Conservation (phyloP, 2,888 invertebrate species). For the Didymodactylos carnosus region DNA sequence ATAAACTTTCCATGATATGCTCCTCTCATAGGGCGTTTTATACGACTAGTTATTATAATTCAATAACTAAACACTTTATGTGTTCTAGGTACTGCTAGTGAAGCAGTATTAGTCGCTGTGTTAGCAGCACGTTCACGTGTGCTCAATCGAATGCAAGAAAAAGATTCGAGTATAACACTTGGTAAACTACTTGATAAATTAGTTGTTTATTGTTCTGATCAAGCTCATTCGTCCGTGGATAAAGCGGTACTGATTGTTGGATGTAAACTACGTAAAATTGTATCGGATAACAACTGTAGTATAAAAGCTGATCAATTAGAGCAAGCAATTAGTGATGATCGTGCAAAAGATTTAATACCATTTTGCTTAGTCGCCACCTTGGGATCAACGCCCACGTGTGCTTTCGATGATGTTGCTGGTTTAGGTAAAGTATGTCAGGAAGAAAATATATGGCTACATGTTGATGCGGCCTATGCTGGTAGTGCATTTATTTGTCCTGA, state of each 20-base stretch:
- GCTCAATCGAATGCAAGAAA: constrained; percentile 40
- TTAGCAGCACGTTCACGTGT: constrained; percentile 54
- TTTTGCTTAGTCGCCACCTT: constrained; percentile 48
- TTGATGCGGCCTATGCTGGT: constrained; percentile 94
- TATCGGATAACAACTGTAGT: constrained; percentile 47
- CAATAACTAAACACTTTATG: background rate
- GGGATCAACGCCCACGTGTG: constrained; percentile 87
- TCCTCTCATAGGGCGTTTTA: too few species aligned
- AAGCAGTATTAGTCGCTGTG: constrained; percentile 61
- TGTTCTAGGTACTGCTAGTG: constrained; percentile 60
- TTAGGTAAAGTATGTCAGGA: constrained; percentile 42
- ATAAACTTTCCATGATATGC: background rate
- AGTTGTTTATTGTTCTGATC: constrained; percentile 54
- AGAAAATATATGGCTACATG: constrained; percentile 77
- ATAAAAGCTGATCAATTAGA: constrained; percentile 45
- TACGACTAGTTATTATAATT: too few species aligned
- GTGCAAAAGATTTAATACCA: constrained; percentile 28
- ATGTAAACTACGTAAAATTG: constrained; percentile 52
- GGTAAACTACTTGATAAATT: constrained; percentile 43
- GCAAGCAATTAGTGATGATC: constrained; percentile 26
- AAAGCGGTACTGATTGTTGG: constrained; percentile 39
- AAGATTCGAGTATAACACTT: constrained; percentile 42
- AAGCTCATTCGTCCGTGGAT: constrained; percentile 23
- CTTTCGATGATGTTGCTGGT: constrained; percentile 68
- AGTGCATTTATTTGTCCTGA: constrained; percentile 83